Evolutionary conservation across 2,888 invertebrate genomes (phyloP).

Genomic region (Eupithecia exiguata): DNA sequence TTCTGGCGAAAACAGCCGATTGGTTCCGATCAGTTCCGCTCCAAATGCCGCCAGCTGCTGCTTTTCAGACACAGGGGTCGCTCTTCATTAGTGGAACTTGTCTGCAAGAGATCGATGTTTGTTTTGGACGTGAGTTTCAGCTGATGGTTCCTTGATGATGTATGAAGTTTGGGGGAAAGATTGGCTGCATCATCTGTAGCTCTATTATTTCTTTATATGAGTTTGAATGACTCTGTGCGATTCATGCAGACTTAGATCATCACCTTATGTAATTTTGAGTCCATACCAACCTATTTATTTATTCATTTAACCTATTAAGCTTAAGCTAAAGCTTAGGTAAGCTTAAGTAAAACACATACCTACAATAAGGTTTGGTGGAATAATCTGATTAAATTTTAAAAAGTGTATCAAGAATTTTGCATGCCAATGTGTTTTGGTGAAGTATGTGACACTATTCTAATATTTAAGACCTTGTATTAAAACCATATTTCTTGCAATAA

Average conservation of each 20-base stretch:
- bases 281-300: not conserved
- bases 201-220: constrained; percentile 1
- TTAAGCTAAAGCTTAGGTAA: too few relatives aligned
- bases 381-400: not conserved
- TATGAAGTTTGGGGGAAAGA: constrained; percentile 57
- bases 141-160: constrained; percentile 79
- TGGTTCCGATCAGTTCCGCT: constrained; percentile 82
- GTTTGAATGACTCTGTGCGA: not conserved
- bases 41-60: constrained; percentile 81
- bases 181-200: constrained; percentile 31
- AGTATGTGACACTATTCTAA: too few relatives aligned
- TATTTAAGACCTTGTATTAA: too few relatives aligned
- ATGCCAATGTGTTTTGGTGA: too few relatives aligned
- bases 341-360: not conserved
- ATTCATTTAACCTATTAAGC: too few relatives aligned
- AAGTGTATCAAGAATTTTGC: not conserved
- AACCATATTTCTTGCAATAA: too few relatives aligned
- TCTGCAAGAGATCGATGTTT: constrained; percentile 82
- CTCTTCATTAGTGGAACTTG: constrained; percentile 83
- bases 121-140: constrained; percentile 74
- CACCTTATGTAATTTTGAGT: not conserved
- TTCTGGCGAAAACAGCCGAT: constrained; percentile 67
- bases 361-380: not conserved
- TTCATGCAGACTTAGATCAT: not conserved
- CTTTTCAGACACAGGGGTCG: constrained; percentile 78